Conservation (phyloP, 1,140 invertebrate genomes). For the Aphelenchoides besseyi region DNA sequence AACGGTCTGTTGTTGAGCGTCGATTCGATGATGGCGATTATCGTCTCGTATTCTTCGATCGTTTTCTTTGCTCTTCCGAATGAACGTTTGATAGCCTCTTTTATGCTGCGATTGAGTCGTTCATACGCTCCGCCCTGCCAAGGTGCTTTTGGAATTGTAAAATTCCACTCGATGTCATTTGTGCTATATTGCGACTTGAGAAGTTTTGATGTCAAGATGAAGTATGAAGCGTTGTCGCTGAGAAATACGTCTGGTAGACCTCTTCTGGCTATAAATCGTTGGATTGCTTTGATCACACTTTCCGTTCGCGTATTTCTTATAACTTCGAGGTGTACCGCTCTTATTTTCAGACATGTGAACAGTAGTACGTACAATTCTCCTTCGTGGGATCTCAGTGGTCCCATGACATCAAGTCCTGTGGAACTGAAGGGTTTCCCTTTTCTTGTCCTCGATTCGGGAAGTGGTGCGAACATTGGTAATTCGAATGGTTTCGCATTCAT, state of each 20-base stretch:
- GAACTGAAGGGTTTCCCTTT: not conserved
- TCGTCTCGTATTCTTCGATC: not conserved
- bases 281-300: not conserved
- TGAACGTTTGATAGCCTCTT: conserved; percentile 4
- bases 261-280: not conserved
- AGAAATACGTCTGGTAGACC: not conserved
- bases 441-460: not conserved
- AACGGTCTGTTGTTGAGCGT: conserved; percentile 5
- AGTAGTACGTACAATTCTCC: not conserved
- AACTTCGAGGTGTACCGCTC: not conserved
- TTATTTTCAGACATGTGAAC: not conserved
- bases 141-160: not conserved
- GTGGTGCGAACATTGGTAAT: conserved; percentile 3
- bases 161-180: not conserved
- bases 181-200: not conserved
- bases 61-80: not conserved
- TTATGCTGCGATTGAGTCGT: not conserved
- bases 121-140: not conserved
- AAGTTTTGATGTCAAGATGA: not conserved
- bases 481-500: not conserved
- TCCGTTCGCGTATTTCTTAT: not conserved
- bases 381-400: not conserved
- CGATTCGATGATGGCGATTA: not conserved
- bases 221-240: conserved; percentile 2
- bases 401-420: not conserved